Base-by-base conservation (phyloP, 2,797 vertebrate genomes). In the Periophthalmus magnuspinnatus region DNA sequence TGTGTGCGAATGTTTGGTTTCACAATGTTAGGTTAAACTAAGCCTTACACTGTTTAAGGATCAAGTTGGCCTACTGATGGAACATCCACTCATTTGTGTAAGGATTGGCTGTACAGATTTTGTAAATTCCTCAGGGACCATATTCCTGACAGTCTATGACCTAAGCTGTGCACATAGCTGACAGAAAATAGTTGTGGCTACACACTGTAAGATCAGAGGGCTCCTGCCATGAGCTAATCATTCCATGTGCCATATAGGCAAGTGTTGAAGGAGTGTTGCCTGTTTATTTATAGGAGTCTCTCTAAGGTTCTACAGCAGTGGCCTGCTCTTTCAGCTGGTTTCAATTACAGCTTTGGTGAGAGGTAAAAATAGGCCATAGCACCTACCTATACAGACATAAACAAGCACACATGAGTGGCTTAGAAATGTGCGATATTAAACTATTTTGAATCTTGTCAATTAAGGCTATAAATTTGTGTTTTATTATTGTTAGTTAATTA, bases 231-330 rank as follows among this genome's bases (percentile, higher is more conserved):
- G 91, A 91, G 89, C 90, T 89, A 86, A 91, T 91, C 88, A 86
- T 88, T 88, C 90, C 85, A 87, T 90, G 83, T 85, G 86, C 83
- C 84, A 82, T 86, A 86, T 84, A 88, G 90, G 81, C 86, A 77
- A 87, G 89, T 89, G 90, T 81, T 89, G 88, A 88, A 88, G 85
- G 85, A 90, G 83, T 74, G 81, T 84, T 77, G 86, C 81, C 80
- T 71, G 80, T 88, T 89, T 92, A 94, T 94, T 93, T 93, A 92
- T 94, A 93, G 91, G 84, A 81, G 84, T 84, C 84, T 85, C 84
- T 86, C 89, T 84, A 83, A 91, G 89, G 90, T 93, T 92, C 87
- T 85, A 86, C 84, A 79, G 87, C 87, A 79, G 79, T 78, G 85
- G 77, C 84, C 74, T 79, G 84, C 79, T 90, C 87, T 88, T 86